These are phyloP conservation scores for Uloborus plumipes DNA, from an alignment of 2,888 invertebrate genomes.

Conservation along the genomic window DNA sequence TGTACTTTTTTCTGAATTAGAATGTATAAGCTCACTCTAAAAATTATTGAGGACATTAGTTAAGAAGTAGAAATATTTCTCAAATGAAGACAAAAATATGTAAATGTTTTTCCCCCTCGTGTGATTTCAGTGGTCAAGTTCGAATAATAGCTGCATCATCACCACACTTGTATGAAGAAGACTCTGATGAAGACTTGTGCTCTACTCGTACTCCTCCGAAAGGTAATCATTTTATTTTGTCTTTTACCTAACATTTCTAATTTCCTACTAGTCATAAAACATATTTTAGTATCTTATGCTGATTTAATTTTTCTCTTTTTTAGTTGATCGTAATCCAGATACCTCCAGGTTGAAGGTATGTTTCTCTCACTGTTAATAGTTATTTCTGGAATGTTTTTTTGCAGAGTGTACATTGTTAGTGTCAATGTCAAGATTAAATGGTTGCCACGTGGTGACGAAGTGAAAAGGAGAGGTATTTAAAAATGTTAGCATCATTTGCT, in stretches of 20 bases:
- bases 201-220: slow-evolving; percentile 38
- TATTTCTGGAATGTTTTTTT: no score
- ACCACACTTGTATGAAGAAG: slow-evolving; percentile 67
- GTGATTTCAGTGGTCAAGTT: slow-evolving; percentile 70
- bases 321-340: slow-evolving; percentile 67
- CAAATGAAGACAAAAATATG: no score
- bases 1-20: no score
- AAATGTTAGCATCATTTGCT: no score
- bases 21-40: no score
- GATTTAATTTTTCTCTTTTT: slow-evolving; percentile 21
- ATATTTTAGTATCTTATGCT: background rate
- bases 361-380: background rate
- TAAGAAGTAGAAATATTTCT: no score
- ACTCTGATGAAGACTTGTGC: slow-evolving; percentile 65
- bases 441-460: no score
- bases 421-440: no score
- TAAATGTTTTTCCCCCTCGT: background rate
- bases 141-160: slow-evolving; percentile 68
- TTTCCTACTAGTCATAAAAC: background rate
- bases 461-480: no score
- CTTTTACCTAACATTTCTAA: background rate
- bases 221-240: slow-evolving; percentile 26
- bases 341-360: slow-evolving; percentile 67
- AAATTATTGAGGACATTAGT: no score
- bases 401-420: no score